Evolutionary conservation across 2,113 vertebrate species (phyloP).

Genomic region (Caranx ignobilis): DNA sequence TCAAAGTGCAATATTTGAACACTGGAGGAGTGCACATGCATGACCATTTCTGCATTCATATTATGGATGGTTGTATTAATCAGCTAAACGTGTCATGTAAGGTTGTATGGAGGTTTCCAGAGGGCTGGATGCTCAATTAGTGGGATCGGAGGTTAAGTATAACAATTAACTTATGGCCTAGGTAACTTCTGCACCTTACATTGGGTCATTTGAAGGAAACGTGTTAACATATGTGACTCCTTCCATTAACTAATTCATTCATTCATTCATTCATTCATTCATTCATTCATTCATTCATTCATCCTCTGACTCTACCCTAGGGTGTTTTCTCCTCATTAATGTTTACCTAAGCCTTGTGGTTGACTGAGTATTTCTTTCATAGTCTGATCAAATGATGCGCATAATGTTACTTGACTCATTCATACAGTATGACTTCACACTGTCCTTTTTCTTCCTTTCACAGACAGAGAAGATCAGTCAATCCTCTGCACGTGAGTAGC

Average conservation of each 20-base stretch:
- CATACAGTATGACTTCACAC: not conserved
- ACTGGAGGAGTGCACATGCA: not conserved
- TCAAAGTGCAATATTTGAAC: constrained; percentile 2
- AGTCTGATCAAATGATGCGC: not conserved
- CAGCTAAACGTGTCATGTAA: not conserved
- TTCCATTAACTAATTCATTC: no score
- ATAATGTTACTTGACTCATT: not conserved
- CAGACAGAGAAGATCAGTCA: constrained; percentile 93
- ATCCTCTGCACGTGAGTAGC: constrained; percentile 95
- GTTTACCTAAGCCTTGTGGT: no score
- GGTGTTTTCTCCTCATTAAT: not conserved
- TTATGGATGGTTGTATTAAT: not conserved
- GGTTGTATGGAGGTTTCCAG: not conserved
- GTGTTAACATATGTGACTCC: not conserved
- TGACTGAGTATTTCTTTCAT: not conserved
- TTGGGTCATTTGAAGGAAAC: constrained; percentile 33
- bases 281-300: no score
- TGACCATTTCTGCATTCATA: not conserved
- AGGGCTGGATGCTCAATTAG: not conserved
- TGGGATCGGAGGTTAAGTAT: constrained; percentile 8
- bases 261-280: no score
- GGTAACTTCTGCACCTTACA: constrained; percentile 3
- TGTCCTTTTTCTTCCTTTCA: constrained; percentile 51
- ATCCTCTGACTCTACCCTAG: no score
- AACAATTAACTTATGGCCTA: constrained; percentile 6